Conservation (phyloP, 2,797 vertebrate species). For the Rhinoraja longicauda region DNA sequence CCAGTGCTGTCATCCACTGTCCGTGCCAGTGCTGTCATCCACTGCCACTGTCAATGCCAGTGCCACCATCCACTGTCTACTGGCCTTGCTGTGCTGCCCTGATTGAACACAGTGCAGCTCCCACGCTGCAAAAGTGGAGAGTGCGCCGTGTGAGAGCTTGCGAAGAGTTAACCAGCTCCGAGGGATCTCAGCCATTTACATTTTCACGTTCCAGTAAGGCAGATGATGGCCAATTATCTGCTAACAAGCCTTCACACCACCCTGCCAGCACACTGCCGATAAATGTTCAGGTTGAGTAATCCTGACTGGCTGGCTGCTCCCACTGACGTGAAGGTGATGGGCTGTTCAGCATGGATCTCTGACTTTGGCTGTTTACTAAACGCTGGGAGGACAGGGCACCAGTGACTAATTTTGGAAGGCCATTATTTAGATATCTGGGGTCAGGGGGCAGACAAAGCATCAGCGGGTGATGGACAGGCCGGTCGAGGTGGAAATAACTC, state of each 20-base stretch:
- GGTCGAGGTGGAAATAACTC: conserved; percentile 49
- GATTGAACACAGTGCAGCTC: too few relatives aligned
- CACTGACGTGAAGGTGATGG: conserved; percentile 46
- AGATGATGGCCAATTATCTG: not conserved
- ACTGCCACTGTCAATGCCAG: too few relatives aligned
- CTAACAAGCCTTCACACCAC: not conserved
- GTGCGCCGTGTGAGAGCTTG: too few relatives aligned
- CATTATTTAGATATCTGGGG: conserved; percentile 51
- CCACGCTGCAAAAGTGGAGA: too few relatives aligned
- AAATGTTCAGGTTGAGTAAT: conserved; percentile 45
- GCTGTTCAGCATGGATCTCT: conserved; percentile 46
- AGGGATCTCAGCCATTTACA: not conserved
- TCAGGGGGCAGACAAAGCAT: conserved; percentile 43
- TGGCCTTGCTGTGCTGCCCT: too few relatives aligned
- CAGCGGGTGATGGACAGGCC: conserved; percentile 48
- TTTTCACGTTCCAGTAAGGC: not conserved
- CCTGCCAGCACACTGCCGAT: conserved; percentile 43
- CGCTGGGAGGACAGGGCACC: conserved; percentile 41
- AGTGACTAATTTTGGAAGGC: conserved; percentile 44
- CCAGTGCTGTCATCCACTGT: too few relatives aligned
- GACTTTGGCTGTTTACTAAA: conserved; percentile 44
- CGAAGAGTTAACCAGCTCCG: not conserved
- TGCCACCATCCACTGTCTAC: too few relatives aligned
- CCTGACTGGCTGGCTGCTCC: conserved; percentile 40
- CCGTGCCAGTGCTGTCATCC: too few relatives aligned